Evolutionary conservation across 2,888 invertebrate species (phyloP).

Genomic region (Nomada fabriciana): DNA sequence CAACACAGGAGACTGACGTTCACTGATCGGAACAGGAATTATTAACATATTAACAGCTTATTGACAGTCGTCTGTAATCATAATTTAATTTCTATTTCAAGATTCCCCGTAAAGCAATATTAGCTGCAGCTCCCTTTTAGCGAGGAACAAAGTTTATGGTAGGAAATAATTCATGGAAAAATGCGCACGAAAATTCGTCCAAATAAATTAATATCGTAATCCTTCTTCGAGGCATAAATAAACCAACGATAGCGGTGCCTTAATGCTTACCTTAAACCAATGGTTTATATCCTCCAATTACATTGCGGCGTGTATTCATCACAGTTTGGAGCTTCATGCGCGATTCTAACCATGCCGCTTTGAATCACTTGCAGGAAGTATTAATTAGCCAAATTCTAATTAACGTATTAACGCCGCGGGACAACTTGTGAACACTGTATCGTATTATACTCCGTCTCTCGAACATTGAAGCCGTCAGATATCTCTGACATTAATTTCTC

Average conservation of each 20-base stretch:
- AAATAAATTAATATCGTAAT: neutral
- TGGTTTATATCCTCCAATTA: constrained; percentile 28
- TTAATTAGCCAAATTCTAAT: constrained; percentile 62
- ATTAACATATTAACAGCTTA: too few species aligned
- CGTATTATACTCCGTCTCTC: constrained; percentile 32
- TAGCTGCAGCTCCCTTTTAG: too few species aligned
- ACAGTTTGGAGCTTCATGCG: constrained; percentile 12
- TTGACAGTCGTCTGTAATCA: too few species aligned
- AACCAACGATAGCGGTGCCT: neutral
- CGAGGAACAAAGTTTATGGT: too few species aligned
- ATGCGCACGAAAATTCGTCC: neutral
- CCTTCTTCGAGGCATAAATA: neutral
- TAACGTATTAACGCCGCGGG: constrained; percentile 44
- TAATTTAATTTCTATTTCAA: too few species aligned
- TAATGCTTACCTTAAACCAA: neutral
- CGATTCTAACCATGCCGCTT: constrained; percentile 5
- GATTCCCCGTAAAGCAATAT: too few species aligned
- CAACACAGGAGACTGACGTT: too few species aligned
- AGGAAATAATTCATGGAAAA: too few species aligned
- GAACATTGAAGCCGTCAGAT: constrained; percentile 18
- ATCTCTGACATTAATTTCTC: constrained; percentile 16
- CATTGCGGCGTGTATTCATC: constrained; percentile 25
- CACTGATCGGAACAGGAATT: too few species aligned
- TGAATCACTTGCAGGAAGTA: constrained; percentile 39
- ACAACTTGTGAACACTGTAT: constrained; percentile 36